Percentiles rank a stretch among this genome's conserved stretches.
phyloP scores from a whole-genome alignment of 1,140 invertebrate species.

The Octopus bimaculoides region DNA sequence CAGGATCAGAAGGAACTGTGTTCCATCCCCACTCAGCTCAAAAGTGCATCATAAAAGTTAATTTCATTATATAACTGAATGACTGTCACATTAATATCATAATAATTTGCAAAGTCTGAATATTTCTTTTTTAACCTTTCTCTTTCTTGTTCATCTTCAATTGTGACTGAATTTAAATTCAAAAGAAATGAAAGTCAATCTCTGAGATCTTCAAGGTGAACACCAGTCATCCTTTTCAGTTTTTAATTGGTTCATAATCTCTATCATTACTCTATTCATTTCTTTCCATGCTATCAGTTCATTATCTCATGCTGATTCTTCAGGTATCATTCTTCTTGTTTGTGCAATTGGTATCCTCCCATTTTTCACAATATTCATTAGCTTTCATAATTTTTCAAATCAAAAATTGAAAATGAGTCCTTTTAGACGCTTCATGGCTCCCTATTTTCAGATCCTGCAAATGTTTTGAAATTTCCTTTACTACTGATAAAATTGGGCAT shows the following conservation, averaged over 20 bases:
- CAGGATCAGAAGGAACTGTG: neutral
- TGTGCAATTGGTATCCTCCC: conserved; percentile 10
- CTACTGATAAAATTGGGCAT: neutral
- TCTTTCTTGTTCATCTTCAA: neutral
- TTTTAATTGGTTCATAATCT: conserved; percentile 10
- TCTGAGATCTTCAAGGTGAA: conserved; percentile 15
- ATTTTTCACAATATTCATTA: conserved; percentile 3
- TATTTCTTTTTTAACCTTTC: neutral
- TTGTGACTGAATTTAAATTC: conserved; percentile 7
- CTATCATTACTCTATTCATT: conserved; percentile 1
- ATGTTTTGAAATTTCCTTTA: conserved; percentile 2
- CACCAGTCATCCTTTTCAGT: neutral
- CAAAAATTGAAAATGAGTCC: conserved; percentile 1
- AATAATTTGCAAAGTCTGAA: conserved; percentile 6
- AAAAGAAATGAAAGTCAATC: conserved; percentile 1
- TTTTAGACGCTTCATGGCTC: conserved; percentile 6
- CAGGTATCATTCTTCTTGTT: conserved; percentile 5
- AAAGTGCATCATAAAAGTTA: neutral
- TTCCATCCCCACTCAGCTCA: neutral
- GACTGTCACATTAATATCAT: neutral
- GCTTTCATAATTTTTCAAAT: conserved; percentile 8
- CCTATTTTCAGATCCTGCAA: conserved; percentile 7
- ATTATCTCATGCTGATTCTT: conserved; percentile 1
- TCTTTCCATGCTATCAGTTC: neutral
- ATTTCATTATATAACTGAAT: conserved; percentile 2